A percentile compares a stretch with the other conserved stretches of the same genome.
Conservation (phyloP, 2,888 invertebrate species). For the Phymatocera aterrima region DNA sequence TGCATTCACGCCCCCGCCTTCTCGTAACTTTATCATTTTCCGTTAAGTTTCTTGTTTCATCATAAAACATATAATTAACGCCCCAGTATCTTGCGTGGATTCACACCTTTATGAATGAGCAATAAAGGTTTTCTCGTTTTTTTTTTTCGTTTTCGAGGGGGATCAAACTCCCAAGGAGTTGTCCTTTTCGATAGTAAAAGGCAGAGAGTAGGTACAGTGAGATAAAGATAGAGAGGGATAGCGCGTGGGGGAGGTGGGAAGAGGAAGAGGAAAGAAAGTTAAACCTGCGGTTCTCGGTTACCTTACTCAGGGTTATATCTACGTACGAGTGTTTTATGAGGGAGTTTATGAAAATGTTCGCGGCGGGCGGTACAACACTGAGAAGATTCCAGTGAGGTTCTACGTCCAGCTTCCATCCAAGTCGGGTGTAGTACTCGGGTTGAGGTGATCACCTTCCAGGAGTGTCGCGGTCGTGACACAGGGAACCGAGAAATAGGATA, state of each 20-base stretch:
- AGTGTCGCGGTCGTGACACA: not conserved
- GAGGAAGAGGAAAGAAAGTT: not conserved
- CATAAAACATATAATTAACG: constrained; percentile 51
- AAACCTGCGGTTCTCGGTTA: constrained; percentile 13
- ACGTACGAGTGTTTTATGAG: constrained; percentile 58
- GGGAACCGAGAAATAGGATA: constrained; percentile 46
- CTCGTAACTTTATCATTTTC: constrained; percentile 26
- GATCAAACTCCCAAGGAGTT: constrained; percentile 43
- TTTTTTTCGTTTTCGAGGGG: too few species aligned
- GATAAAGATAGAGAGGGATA: constrained; percentile 9
- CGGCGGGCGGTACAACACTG: constrained; percentile 57
- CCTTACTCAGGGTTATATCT: constrained; percentile 15
- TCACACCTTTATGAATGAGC: constrained; percentile 51
- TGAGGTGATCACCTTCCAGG: constrained; percentile 49
- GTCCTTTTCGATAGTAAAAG: constrained; percentile 43
- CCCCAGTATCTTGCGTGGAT: constrained; percentile 43
- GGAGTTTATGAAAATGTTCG: constrained; percentile 68
- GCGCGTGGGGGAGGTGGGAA: not conserved
- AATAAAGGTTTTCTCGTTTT: constrained; percentile 47
- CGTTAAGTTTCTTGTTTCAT: constrained; percentile 24
- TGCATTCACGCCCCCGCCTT: not conserved
- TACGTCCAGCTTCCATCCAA: not conserved
- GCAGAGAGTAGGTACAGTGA: not conserved
- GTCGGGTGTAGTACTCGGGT: constrained; percentile 47
- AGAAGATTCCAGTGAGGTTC: constrained; percentile 33